phyloP scores from a whole-genome alignment of 2,113 vertebrate genomes.

The Aleadryas rufinucha region DNA sequence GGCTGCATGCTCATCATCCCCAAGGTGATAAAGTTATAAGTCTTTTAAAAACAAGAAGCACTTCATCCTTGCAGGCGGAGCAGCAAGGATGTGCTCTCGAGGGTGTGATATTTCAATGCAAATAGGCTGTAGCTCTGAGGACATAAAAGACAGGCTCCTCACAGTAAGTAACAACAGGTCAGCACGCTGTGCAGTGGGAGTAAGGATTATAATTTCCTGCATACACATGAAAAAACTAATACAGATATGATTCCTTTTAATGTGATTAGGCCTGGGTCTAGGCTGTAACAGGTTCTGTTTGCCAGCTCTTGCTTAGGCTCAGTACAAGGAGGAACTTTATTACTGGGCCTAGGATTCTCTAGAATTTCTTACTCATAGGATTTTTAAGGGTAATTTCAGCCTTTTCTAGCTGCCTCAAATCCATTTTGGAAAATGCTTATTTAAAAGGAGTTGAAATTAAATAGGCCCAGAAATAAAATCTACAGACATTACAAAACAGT shows the following conservation, averaged over 20 bases:
- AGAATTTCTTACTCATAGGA: not conserved
- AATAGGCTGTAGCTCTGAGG: not conserved
- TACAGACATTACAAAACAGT: not conserved
- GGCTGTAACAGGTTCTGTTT: not conserved
- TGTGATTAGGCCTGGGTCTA: not conserved
- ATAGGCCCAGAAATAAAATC: not conserved
- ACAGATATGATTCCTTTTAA: not conserved
- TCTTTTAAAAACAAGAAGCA: not conserved
- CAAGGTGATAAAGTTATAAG: not conserved
- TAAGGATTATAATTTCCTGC: not conserved
- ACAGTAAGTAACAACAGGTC: not conserved
- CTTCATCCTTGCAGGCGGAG: not conserved
- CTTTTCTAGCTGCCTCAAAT: not conserved
- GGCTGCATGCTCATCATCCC: not conserved
- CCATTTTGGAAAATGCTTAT: not conserved
- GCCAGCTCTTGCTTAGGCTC: not conserved
- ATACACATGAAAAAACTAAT: not conserved
- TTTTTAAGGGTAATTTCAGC: not conserved
- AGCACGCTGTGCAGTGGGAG: not conserved
- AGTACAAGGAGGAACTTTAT: not conserved
- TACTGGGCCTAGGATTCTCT: not conserved
- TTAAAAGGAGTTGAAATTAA: not conserved
- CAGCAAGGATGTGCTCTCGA: not conserved
- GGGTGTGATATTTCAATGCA: not conserved
- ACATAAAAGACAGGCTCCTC: not conserved